Conservation (phyloP, 1,140 invertebrate species). For the Panonychus citri region DNA sequence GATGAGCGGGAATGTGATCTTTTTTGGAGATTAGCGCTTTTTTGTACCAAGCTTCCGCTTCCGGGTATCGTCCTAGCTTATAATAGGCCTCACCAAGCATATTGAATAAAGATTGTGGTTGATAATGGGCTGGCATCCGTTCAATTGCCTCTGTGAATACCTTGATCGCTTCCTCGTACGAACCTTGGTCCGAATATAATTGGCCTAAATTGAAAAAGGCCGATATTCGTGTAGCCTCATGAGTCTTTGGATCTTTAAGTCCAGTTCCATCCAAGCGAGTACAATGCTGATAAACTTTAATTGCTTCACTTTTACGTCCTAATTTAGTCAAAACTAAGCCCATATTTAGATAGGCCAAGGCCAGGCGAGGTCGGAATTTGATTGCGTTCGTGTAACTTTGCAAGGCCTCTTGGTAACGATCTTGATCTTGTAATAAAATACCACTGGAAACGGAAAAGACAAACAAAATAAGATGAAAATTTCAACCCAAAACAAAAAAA, state of each 20-base stretch:
- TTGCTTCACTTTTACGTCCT: constrained; percentile 56
- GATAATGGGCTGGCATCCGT: constrained; percentile 51
- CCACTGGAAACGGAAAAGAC: constrained; percentile 37
- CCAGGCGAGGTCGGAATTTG: constrained; percentile 72
- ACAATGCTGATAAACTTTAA: constrained; percentile 49
- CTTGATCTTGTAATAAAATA: constrained; percentile 69
- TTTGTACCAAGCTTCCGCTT: constrained; percentile 59
- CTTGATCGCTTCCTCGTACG: constrained; percentile 54
- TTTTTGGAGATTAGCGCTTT: constrained; percentile 54
- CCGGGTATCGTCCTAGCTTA: constrained; percentile 45
- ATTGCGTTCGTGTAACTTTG: constrained; percentile 77
- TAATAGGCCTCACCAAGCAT: constrained; percentile 62
- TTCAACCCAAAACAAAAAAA: not conserved
- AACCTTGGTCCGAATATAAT: constrained; percentile 61
- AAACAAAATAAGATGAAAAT: not conserved
- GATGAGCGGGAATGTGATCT: constrained; percentile 61
- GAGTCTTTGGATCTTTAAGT: constrained; percentile 63
- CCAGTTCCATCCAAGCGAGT: constrained; percentile 56
- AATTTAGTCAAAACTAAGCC: constrained; percentile 59
- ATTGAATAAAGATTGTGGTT: constrained; percentile 53
- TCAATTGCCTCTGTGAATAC: constrained; percentile 63
- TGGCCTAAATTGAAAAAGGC: constrained; percentile 72
- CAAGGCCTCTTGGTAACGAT: constrained; percentile 63
- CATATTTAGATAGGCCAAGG: constrained; percentile 80
- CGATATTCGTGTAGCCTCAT: constrained; percentile 67